Evolutionary conservation across 2,888 invertebrate genomes (phyloP).

Genomic region (Agrochola lota): DNA sequence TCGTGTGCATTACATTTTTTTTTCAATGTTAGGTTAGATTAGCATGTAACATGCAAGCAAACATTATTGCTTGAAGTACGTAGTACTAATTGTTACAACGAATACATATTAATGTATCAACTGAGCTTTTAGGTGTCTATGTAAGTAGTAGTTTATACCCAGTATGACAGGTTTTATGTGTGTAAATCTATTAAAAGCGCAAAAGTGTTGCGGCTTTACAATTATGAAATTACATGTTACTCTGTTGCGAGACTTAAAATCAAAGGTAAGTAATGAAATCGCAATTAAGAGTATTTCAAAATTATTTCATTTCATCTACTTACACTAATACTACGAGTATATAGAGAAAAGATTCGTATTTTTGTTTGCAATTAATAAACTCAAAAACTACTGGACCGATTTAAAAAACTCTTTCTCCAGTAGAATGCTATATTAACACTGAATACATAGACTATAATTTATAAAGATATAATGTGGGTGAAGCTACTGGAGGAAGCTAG

Average conservation of each 20-base stretch:
- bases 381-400: too few species aligned
- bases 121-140: not conserved
- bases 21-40: slow-evolving; percentile 10
- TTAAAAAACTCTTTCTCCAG: too few species aligned
- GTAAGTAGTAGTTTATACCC: slow-evolving; percentile 11
- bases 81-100: slow-evolving; percentile 39
- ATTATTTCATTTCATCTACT: slow-evolving; percentile 16
- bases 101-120: slow-evolving; percentile 28
- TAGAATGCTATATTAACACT: too few species aligned
- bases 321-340: too few species aligned
- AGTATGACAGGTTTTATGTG: slow-evolving; percentile 12
- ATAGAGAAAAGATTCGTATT: too few species aligned
- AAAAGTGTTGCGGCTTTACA: slow-evolving; percentile 25
- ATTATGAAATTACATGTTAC: slow-evolving; percentile 20
- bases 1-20: slow-evolving; percentile 27
- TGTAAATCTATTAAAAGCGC: slow-evolving; percentile 21
- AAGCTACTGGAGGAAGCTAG: too few species aligned
- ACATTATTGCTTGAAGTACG: slow-evolving; percentile 30
- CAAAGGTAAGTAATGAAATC: slow-evolving; percentile 53
- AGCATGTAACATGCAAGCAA: slow-evolving; percentile 36
- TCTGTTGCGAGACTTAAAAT: slow-evolving; percentile 29
- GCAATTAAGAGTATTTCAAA: slow-evolving; percentile 52
- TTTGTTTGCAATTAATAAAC: too few species aligned
- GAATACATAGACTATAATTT: too few species aligned
- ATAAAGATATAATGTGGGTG: too few species aligned